These are phyloP conservation scores for Panthera uncia DNA, from an alignment of 2,113 vertebrate species.

Conservation along the genomic window DNA sequence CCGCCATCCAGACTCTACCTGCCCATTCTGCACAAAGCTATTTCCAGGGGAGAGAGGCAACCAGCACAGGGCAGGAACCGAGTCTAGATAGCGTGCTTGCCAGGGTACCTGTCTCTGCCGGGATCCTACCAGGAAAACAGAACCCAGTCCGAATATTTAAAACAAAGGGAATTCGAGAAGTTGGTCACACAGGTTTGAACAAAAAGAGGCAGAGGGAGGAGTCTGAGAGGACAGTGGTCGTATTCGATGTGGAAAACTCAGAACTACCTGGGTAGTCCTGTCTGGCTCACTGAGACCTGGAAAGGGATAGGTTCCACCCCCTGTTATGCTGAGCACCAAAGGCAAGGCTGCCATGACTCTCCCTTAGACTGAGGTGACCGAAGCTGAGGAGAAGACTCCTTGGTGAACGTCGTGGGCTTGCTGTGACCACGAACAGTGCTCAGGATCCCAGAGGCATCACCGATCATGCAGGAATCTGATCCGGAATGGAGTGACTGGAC, in stretches of 20 bases:
- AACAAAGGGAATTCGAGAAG: background rate
- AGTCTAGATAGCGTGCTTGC: background rate
- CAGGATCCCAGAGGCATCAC: background rate
- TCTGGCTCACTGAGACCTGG: background rate
- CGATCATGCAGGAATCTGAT: accelerated
- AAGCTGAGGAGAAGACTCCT: background rate
- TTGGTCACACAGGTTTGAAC: background rate
- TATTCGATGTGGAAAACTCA: background rate
- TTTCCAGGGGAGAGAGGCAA: background rate
- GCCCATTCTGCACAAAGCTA: background rate
- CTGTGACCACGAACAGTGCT: background rate
- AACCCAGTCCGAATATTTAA: background rate
- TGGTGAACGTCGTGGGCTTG: no score
- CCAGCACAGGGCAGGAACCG: accelerated
- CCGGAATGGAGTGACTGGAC: accelerated
- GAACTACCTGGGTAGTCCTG: background rate
- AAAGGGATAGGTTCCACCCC: background rate
- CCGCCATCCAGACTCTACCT: background rate
- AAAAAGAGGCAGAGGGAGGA: background rate
- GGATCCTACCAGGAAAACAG: background rate
- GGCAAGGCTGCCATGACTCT: background rate
- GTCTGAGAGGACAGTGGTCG: background rate
- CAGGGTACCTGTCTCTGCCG: background rate
- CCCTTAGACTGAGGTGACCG: background rate
- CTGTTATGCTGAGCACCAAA: background rate